Evolutionary conservation across 2,797 vertebrate genomes (phyloP), one percentile per base, ranked within the genome.

Genomic region (Diplodus sargus): DNA sequence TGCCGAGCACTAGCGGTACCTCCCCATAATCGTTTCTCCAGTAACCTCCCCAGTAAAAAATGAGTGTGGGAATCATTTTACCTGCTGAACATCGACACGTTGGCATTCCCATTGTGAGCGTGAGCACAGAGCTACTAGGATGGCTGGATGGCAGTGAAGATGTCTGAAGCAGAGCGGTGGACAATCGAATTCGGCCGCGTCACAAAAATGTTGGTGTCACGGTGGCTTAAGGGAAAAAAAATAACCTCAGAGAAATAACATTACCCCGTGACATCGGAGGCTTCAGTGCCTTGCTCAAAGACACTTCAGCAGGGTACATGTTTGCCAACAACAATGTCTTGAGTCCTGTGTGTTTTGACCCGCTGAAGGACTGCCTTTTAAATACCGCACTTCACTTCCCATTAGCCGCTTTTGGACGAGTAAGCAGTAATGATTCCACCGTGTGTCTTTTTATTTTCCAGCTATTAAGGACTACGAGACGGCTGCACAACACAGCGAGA

Each of bases 401-500:
- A 48, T 72, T 69, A 30, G 39, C 47, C 51, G 47, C 68, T 74
- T 74, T 59, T 47, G 11, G 25, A 30, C 34, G 48, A 48, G 9
- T 57, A 60, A 63, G 23, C 45, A 39, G 39, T 25, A 45, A 63
- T 70, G 34, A 84, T 79, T 28, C 15, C 23, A 6, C 73, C 23
- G 7, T 82, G n/a, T 49, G 18, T 68, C 34, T 72, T 45, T 79
- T 43, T 18, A 22, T 81, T 71, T 68, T 75, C 59, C 94, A 99
- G 98, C 98, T 77, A 95, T 99, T 92, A 95, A 92, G 74, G 98
- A 99, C 91, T 99, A 96, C 15, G 97, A 99, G 92, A 94, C 90
- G 2, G 98, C 98, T 9, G 95, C 95, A 66, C 94, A 97, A 86
- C 95, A 96, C 81, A 98, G 93, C 48, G 98, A 99, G 85, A 97